These are phyloP conservation scores for Ivindomyrus marchei DNA, from an alignment of 2,113 vertebrate species.

Conservation along the genomic window DNA sequence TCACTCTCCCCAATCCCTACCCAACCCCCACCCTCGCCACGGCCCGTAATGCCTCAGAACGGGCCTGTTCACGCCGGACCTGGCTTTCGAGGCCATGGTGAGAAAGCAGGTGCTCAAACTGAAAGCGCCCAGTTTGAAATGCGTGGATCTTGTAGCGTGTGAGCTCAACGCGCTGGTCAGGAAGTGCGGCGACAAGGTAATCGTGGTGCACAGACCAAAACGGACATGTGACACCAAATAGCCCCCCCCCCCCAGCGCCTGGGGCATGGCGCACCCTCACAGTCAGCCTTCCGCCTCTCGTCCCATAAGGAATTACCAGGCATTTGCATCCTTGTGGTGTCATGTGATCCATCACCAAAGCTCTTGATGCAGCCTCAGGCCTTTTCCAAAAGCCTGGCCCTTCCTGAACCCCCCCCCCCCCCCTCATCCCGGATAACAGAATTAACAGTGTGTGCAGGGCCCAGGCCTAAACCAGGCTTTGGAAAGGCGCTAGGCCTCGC, in stretches of 20 bases:
- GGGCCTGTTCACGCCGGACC: conserved; percentile 92
- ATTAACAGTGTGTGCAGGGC: not conserved
- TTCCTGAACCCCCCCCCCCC: not conserved
- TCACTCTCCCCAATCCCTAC: conserved; percentile 13
- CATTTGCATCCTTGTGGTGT: not conserved
- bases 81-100: conserved; percentile 95
- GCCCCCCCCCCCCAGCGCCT: not conserved
- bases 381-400: not conserved
- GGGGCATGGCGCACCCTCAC: not conserved
- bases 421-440: not conserved
- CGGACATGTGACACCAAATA: not conserved
- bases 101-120: conserved; percentile 98
- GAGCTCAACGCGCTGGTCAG: conserved; percentile 85
- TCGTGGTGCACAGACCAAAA: conserved; percentile 3
- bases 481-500: not conserved
- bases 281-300: not conserved
- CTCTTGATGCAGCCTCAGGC: not conserved
- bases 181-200: conserved; percentile 92
- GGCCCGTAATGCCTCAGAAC: conserved; percentile 65
- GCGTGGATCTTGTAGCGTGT: conserved; percentile 89
- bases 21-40: conserved; percentile 15
- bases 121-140: conserved; percentile 94
- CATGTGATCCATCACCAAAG: not conserved
- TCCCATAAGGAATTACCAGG: not conserved
- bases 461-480: not conserved